Conservation (phyloP, 2,113 vertebrate species). For the Lagopus muta region DNA sequence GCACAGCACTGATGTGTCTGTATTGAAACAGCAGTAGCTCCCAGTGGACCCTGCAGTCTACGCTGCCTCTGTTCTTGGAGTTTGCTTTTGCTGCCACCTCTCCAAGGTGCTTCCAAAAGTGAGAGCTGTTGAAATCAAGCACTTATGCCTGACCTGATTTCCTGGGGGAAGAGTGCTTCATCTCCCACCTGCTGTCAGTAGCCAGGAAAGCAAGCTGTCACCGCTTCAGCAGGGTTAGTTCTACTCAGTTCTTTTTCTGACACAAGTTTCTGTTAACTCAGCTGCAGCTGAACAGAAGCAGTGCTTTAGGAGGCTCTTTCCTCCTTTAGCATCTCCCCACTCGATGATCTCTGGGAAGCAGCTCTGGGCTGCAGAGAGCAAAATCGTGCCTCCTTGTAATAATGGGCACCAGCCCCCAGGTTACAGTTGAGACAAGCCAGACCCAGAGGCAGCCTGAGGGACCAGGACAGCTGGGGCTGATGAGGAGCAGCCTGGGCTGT, state of each 20-base stretch:
- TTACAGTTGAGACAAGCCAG: fast-evolving
- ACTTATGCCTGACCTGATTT: no score
- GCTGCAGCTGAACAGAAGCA: not conserved
- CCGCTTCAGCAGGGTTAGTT: no score
- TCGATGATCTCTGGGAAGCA: not conserved
- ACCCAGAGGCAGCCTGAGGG: not conserved
- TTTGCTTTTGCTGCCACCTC: not conserved
- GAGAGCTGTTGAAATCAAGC: not conserved
- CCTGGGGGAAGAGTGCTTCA: not conserved
- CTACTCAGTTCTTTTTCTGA: not conserved
- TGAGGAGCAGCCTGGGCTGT: not conserved
- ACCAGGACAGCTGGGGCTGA: not conserved
- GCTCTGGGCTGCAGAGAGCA: not conserved
- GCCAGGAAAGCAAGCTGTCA: not conserved
- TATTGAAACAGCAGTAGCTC: no score
- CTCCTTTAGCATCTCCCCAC: not conserved
- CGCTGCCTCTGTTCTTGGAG: not conserved
- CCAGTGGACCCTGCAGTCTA: no score
- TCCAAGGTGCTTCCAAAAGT: not conserved
- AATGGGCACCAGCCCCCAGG: not conserved
- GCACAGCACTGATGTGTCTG: fast-evolving
- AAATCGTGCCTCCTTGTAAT: not conserved
- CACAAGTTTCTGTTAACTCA: not conserved
- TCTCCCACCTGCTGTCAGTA: fast-evolving
- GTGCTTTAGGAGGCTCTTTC: fast-evolving